Evolutionary conservation across 23 tunicate species (phyloP), one percentile per base, ranked within the genome.

Genomic region (Diplosoma virens): DNA sequence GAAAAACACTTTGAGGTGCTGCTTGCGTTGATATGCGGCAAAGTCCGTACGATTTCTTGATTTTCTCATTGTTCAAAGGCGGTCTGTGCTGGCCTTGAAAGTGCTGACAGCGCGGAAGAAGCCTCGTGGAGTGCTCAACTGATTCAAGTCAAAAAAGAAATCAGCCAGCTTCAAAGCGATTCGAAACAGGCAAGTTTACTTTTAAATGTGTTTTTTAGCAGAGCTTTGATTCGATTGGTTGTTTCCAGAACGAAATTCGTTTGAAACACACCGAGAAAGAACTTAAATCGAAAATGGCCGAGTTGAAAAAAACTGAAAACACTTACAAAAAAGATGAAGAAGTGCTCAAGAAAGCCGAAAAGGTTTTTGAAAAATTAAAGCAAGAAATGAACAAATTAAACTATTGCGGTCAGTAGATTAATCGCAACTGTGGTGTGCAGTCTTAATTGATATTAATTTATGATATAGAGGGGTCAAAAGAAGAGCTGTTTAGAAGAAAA

Each of bases 121-220:
- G 81, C 97, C 31, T 80, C 97, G 20, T 92, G 97, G 97, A 82
- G 85, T 21, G 82, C 81, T 30, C 97, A 92, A 37, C 74, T 92
- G 30, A 37, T 85, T 45, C 79, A 92, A 52, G 79, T 58, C 0
- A 92, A 92, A 67, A 82, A 82, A 25, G 70, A 75, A 0, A 92
- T 92, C 70, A 85, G 92, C 67, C 82, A 92, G 24, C 71, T 92
- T 18, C 79, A 92, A 47, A 92, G 80, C 67, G 87, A 76, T 25
- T 73, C 76, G 0, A 92, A 92, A 58, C 82, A 85, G 80, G 97
- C 71, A 27, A n/a, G 3, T 27, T 55, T 55, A 24, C 4, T 9
- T 55, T 24, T 55, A 55, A 4, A 4, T 4, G 61, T 55, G 61
- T 55, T 5, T 55, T n/a, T 7, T 58, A 14, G 14, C 50, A 41